These are phyloP conservation scores for Eupithecia subumbrata DNA, from an alignment of 2,888 invertebrate species.

Conservation along the genomic window DNA sequence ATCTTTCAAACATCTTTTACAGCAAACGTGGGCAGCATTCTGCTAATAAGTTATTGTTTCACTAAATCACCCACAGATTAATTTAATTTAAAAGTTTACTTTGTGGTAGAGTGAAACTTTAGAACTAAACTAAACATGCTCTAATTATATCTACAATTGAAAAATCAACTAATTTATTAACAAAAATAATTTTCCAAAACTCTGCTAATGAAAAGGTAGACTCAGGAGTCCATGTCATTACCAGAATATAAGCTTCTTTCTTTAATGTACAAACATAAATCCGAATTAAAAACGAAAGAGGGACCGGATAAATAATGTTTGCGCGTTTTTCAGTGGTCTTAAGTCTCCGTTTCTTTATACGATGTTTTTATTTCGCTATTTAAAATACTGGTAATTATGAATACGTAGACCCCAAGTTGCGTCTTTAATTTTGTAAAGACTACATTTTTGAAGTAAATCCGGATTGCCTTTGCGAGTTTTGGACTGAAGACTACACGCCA, in stretches of 20 bases:
- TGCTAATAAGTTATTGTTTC: no score
- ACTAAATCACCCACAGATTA: no score
- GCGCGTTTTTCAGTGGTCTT: conserved; percentile 79
- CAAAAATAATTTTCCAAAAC: not conserved
- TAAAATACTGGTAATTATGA: conserved; percentile 77
- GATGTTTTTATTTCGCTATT: conserved; percentile 73
- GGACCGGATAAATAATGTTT: conserved; percentile 76
- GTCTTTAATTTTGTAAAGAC: conserved; percentile 45
- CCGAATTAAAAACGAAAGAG: conserved; percentile 79
- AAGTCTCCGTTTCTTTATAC: conserved; percentile 72
- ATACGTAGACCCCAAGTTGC: conserved; percentile 62
- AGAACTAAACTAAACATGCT: no score
- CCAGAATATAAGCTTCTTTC: conserved; percentile 68
- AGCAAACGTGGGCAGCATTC: no score
- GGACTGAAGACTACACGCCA: not conserved
- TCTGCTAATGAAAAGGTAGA: conserved; percentile 21
- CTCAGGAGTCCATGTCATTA: conserved; percentile 57
- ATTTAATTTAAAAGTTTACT: no score
- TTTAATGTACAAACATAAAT: conserved; percentile 80
- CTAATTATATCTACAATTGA: no score
- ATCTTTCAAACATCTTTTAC: no score
- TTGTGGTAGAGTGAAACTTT: no score
- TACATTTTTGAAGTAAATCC: not conserved
- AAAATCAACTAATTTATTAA: no score
- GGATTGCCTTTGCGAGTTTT: not conserved